Evolutionary conservation across 2,113 vertebrate species (phyloP).

Genomic region (Tapirus terrestris): DNA sequence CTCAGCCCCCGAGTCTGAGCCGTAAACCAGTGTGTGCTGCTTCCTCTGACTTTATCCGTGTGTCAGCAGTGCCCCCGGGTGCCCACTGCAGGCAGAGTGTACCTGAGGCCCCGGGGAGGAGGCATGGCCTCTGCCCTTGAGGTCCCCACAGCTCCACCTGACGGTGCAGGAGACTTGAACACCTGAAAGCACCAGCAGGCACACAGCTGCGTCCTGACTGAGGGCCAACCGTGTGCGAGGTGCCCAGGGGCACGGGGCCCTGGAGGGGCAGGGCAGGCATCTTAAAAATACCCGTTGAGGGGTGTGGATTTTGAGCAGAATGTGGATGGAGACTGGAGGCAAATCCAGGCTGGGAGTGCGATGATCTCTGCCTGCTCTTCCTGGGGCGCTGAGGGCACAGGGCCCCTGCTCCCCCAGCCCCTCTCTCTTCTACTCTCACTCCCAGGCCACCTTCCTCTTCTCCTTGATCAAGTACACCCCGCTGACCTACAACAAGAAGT

Average conservation of each 20-base stretch:
- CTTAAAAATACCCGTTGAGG: not conserved
- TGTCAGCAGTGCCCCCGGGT: not conserved
- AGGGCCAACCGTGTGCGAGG: not conserved
- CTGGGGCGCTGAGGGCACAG: accelerated
- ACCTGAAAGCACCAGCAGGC: not conserved
- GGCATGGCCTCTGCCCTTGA: not conserved
- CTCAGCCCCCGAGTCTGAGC: not conserved
- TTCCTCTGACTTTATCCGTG: not conserved
- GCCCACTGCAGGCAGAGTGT: accelerated
- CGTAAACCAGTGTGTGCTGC: accelerated
- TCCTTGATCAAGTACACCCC: conserved; percentile 97
- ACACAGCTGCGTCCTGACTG: not conserved
- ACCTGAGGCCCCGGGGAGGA: not conserved
- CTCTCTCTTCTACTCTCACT: not conserved
- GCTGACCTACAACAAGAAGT: conserved; percentile 96
- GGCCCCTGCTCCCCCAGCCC: not conserved
- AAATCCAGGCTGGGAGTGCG: not conserved
- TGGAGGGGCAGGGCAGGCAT: not conserved
- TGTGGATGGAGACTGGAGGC: not conserved
- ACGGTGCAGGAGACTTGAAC: not conserved
- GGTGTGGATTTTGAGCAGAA: not conserved
- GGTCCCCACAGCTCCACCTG: not conserved
- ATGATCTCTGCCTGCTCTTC: not conserved
- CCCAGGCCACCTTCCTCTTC: conserved; percentile 95
- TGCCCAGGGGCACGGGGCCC: accelerated